Evolutionary conservation across 2,113 vertebrate species (phyloP), one percentile per base, ranked within the genome.

Genomic region (Nibea coibor): DNA sequence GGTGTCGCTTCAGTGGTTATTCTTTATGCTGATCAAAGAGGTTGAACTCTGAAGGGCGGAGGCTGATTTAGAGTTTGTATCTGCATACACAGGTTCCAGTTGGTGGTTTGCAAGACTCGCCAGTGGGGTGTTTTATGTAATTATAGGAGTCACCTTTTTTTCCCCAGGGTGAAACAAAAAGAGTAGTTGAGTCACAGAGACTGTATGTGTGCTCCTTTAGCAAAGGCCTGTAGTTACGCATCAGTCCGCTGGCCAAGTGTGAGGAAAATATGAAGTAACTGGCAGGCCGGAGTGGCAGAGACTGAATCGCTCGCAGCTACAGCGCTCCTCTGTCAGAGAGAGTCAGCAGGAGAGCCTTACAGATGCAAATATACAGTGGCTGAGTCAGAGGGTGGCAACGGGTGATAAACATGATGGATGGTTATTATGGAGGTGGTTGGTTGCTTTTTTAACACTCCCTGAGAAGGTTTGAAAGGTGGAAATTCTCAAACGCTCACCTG

Each of bases 1-100:
- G 16, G 20, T 70, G 87, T 82, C 72, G 35, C 70, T 54, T 47
- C 24, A 39, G 51, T 1, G 24, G 66, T 80, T 85, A 15, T 76
- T 84, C 78, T 82, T 68, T 72, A 72, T 20, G 24, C 47, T 76
- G 86, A 90, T 91, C 88, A 90, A 89, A 87, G 86, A 59, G 77
- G 75, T 57, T 59, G 3, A 64, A 78, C 69, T 81, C 59, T 8
- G 35, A 39, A 39, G 35, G 35, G 7, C 8, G 35, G 54, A 16
- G 72, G 19, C 65, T 14, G 70, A 48, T 78, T 69, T 35, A 67
- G 43, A 73, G 53, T 78, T 68, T 73, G 64, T 39, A 48, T 84
- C 61, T 70, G 54, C 74, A 51, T 45, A 58, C 35, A 72, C 64
- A 89, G 74, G 24, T 26, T 64, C 58, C 59, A 70, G 80, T 62